Evolutionary conservation across 2,113 vertebrate species (phyloP).

Genomic region (Limanda limanda): DNA sequence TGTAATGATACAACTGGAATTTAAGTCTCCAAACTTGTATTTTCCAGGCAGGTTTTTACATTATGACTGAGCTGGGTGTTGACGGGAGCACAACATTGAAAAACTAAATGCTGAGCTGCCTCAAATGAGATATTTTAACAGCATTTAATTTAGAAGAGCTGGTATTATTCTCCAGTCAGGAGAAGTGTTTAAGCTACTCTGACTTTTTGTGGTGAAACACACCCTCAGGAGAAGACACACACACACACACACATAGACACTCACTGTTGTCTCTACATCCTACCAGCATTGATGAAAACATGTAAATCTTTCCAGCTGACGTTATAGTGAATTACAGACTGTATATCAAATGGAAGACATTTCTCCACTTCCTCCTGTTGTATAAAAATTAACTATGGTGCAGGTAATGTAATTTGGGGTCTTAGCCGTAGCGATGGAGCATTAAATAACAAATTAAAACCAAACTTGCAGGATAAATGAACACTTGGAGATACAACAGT

Average conservation of each 20-base stretch:
- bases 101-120: constrained; percentile 9
- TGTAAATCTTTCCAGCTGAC: too few relatives aligned
- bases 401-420: too few relatives aligned
- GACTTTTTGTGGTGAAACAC: not conserved
- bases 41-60: not conserved
- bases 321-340: too few relatives aligned
- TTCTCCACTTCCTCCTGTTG: too few relatives aligned
- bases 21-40: not conserved
- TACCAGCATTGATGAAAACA: not conserved
- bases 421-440: too few relatives aligned
- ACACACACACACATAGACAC: not conserved
- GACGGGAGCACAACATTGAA: not conserved
- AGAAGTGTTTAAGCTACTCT: constrained; percentile 18
- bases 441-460: too few relatives aligned
- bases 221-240: too few relatives aligned
- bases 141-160: constrained; percentile 18
- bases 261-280: not conserved
- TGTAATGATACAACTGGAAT: not conserved
- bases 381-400: too few relatives aligned
- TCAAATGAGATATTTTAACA: constrained; percentile 9
- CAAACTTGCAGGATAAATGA: too few relatives aligned
- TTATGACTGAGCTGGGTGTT: not conserved
- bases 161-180: constrained; percentile 2
- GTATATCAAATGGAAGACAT: too few relatives aligned
- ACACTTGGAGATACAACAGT: too few relatives aligned